Evolutionary conservation across 2,797 vertebrate genomes (phyloP), one percentile per base, ranked within the genome.

Genomic region (Liparis tanakae): DNA sequence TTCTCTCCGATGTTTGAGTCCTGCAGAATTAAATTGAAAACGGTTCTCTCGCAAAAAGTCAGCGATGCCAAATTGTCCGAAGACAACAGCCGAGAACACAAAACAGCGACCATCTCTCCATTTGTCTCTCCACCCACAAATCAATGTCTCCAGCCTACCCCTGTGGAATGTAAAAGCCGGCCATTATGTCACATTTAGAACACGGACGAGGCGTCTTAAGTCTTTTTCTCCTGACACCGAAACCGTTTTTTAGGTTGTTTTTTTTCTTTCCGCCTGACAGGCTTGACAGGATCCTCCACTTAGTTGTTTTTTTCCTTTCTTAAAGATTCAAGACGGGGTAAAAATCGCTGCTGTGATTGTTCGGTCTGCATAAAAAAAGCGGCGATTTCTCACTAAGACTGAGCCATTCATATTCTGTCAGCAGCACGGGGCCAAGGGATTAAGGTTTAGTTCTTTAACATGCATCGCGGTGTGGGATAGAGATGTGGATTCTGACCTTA

Each of bases 401-500:
- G 43, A 43, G 60, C 25, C 64, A 77, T 87, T 85, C 75, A 82
- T 80, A 88, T 87, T 90, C 88, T 48, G 71, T 78, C 72, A 84
- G 67, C 74, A 60, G 70, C 82, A 15, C 46, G 0, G 71, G 68
- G 75, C 25, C 70, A 57, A 61, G 73, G 83, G 53, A 88, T 82
- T 84, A 83, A 79, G 57, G 74, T 80, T 88, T 80, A 30, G 72
- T 84, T 88, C 83, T 88, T 89, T 84, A 89, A 88, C 81, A 87
- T 83, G 79, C 81, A 80, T 82, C 67, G 67, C 82, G 80, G 80
- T 76, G 80, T 81, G 66, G 79, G 85, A 77, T 74, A 81, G 72
- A 90, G 83, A 88, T 80, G 81, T 85, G 82, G 68, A 84, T 79
- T 80, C 60, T 85, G 81, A 85, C 89, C 84, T 87, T 88, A 85